Percentiles rank a stretch among this genome's conserved stretches.
These are phyloP conservation scores for Hypanus sabinus DNA, from an alignment of 2,113 vertebrate genomes.

Conservation along the genomic window DNA sequence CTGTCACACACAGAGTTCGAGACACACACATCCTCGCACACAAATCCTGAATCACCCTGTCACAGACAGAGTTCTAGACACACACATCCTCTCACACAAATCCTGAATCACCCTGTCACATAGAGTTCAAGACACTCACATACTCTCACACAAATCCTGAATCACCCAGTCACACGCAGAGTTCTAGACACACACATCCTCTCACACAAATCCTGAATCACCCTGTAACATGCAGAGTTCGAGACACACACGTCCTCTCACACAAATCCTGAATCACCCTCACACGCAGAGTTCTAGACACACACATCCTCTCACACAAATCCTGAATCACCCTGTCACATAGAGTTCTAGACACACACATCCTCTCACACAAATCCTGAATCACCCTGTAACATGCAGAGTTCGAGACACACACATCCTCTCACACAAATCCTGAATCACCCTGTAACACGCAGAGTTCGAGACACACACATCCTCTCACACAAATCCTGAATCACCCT, in stretches of 20 bases:
- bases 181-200: neutral
- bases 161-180: neutral
- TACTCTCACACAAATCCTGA: neutral
- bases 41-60: no score
- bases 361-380: neutral
- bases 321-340: no score
- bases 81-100: neutral
- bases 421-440: no score
- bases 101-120: no score
- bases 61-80: neutral
- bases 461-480: neutral
- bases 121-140: neutral
- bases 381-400: neutral
- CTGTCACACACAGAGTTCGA: neutral
- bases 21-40: no score
- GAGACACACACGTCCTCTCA: neutral
- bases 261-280: neutral
- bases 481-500: neutral
- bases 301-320: neutral
- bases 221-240: no score
- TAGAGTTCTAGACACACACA: neutral
- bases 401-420: neutral
- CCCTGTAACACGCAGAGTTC: no score
- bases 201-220: no score
- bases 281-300: neutral